A percentile compares a stretch with the other conserved stretches of the same genome.
Conservation (phyloP, 2,113 vertebrate genomes). For the Ammodramus savannarum region DNA sequence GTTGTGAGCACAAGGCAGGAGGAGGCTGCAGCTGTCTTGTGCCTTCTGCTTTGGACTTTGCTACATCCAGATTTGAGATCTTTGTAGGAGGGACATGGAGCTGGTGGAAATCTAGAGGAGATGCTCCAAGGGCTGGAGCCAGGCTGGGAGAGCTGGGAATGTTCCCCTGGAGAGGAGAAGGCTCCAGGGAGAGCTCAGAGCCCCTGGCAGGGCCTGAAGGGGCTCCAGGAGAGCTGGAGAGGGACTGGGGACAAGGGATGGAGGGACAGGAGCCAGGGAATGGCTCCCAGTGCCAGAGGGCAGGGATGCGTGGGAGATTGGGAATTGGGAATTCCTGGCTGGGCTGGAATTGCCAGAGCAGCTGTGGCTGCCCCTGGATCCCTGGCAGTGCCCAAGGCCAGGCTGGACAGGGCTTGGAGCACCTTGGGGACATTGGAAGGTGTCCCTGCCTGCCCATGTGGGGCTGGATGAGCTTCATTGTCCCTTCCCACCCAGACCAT, state of each 20-base stretch:
- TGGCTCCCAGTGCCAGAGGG: background rate
- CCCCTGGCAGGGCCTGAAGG: background rate
- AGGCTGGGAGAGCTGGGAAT: background rate
- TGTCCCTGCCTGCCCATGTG: background rate
- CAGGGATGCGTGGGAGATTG: rapidly evolving
- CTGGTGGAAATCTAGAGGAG: background rate
- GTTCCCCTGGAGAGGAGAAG: background rate
- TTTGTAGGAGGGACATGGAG: background rate
- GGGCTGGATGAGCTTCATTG: rapidly evolving
- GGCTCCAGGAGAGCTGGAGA: background rate
- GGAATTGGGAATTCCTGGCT: too few species aligned
- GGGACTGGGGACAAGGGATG: background rate
- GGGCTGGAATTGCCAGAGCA: too few species aligned
- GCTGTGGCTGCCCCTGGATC: background rate
- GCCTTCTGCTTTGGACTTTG: background rate
- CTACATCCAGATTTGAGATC: background rate
- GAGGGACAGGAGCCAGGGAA: background rate
- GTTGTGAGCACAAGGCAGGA: background rate
- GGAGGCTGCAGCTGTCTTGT: background rate
- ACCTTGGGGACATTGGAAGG: rapidly evolving
- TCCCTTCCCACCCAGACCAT: background rate
- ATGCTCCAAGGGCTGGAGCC: background rate
- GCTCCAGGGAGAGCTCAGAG: background rate
- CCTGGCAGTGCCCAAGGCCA: background rate
- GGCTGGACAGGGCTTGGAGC: rapidly evolving